Percentiles rank a stretch among this genome's conserved stretches.
Evolutionary conservation across 1,140 invertebrate species (phyloP).

Genomic region (Grapholita molesta): DNA sequence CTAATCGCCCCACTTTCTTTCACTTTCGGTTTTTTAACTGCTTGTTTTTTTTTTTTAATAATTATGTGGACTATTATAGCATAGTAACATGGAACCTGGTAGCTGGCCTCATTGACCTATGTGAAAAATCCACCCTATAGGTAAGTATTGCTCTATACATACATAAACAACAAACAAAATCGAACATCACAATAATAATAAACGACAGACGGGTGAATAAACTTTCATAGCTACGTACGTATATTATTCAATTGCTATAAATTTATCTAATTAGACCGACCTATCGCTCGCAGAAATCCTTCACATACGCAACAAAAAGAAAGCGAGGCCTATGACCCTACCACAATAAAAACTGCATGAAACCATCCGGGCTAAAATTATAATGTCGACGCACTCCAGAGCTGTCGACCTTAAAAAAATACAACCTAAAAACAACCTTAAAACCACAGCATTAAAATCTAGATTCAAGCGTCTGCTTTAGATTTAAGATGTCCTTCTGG

Average conservation of each 20-base stretch:
- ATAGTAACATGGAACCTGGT: too few species aligned
- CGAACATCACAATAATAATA: not conserved
- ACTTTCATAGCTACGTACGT: not conserved
- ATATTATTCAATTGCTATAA: constrained; percentile 13
- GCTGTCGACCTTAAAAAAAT: constrained; percentile 36
- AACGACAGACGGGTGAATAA: not conserved
- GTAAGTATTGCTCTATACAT: too few species aligned
- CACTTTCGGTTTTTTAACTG: too few species aligned
- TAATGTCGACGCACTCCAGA: constrained; percentile 67
- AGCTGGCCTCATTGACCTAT: too few species aligned
- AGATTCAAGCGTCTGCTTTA: constrained; percentile 25
- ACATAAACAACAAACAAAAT: not conserved
- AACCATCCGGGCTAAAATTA: constrained; percentile 72
- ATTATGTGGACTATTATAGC: too few species aligned
- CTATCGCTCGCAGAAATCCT: constrained; percentile 42
- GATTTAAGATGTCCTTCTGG: constrained; percentile 37
- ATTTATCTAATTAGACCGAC: constrained; percentile 43
- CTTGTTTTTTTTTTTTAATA: too few species aligned
- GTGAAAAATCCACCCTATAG: too few species aligned
- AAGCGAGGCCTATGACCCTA: constrained; percentile 58
- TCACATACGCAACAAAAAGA: constrained; percentile 48
- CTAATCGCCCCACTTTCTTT: too few species aligned
- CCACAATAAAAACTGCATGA: constrained; percentile 73
- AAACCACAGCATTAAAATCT: constrained; percentile 18
- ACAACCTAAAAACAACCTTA: constrained; percentile 37